Base-by-base conservation (phyloP, 2,888 invertebrate species). In the Julus scanicus region DNA sequence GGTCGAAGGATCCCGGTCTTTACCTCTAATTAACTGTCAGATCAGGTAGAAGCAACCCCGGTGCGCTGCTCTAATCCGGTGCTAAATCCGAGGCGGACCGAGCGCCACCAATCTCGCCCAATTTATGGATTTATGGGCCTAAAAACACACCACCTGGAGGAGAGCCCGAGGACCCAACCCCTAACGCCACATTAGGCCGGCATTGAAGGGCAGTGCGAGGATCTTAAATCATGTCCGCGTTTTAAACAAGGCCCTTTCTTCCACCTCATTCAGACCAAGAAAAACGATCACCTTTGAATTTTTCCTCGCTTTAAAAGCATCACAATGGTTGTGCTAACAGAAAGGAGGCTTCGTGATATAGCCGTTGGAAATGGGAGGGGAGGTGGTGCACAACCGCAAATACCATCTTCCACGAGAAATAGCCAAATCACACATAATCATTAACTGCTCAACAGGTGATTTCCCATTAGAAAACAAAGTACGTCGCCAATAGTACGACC, bases 11-110 rank as follows among this genome's bases (percentile, higher is more conserved):
- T 37, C 84, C 84, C 39, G 44, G 44, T 84, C 84, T 44, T 84
- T 44, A 84, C 84, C 44, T 84, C 84, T 84, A 84, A 84, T 84
- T 84, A 84, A 84, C 84, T 84, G 44, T 37, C 84, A 84, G 84
- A 17, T 84, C 84, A 44, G 84, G 40, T 84, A 9, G 11, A 3
- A 37, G 39, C 44, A 44, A 44, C 84, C 63, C 63, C 63, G n/a
- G 63, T 17, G 63, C 13, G 63, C n/a, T n/a, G 63, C 63, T 17
- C 63, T 63, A 63, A 63, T 63, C 63, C 20, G 63, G n/a, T 63
- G 63, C 63, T 63, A 63, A 63, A 63, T 63, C 63, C 63, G 63
- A 63, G 63, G 63, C 63, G 63, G 63, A 63, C 20, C 63, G 15
- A 53, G 53, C 53, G 53, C 53, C 53, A 53, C 53, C 53, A 63